Percentiles rank a stretch among this genome's conserved stretches.
Conservation (phyloP, 2,888 invertebrate species). For the Geophilus truncorum region DNA sequence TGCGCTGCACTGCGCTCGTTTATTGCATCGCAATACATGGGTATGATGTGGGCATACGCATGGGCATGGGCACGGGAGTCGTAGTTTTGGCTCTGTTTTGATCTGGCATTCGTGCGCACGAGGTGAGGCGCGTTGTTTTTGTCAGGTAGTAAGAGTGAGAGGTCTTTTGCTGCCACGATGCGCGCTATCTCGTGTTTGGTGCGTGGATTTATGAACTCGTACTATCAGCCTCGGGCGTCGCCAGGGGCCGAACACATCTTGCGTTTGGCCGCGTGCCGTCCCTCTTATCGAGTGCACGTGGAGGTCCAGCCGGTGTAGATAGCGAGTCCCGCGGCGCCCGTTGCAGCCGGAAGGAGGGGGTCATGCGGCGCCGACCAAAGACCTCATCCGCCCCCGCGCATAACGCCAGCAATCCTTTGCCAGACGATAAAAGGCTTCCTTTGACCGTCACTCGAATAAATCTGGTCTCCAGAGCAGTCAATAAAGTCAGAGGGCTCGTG, state of each 20-base stretch:
- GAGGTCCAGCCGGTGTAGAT: conserved; percentile 18
- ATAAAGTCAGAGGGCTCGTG: conserved; percentile 25
- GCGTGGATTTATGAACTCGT: conserved; percentile 2
- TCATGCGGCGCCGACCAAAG: conserved; percentile 27
- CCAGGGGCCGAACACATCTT: conserved; percentile 27
- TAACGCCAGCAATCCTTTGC: conserved; percentile 22
- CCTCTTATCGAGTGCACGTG: conserved; percentile 22
- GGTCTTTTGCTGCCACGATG: conserved; percentile 2
- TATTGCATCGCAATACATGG: not conserved
- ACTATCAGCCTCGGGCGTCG: conserved; percentile 11
- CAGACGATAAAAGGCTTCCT: conserved; percentile 27
- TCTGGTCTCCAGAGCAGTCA: conserved; percentile 18
- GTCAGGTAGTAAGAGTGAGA: conserved; percentile 19
- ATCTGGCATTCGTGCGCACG: not conserved
- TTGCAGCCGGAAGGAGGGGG: conserved; percentile 21
- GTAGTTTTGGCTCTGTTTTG: too few species aligned
- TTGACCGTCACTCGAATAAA: conserved; percentile 25
- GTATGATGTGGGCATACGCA: too few species aligned
- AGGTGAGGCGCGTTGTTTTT: conserved; percentile 8
- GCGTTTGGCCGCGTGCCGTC: conserved; percentile 21
- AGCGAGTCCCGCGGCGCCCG: conserved; percentile 27
- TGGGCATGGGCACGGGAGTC: too few species aligned
- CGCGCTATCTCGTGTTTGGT: not conserved
- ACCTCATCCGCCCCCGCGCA: conserved; percentile 17
- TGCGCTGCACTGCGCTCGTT: not conserved